These are phyloP conservation scores for Thalassarche chlororhynchos DNA, from an alignment of 2,113 vertebrate genomes.

Conservation along the genomic window DNA sequence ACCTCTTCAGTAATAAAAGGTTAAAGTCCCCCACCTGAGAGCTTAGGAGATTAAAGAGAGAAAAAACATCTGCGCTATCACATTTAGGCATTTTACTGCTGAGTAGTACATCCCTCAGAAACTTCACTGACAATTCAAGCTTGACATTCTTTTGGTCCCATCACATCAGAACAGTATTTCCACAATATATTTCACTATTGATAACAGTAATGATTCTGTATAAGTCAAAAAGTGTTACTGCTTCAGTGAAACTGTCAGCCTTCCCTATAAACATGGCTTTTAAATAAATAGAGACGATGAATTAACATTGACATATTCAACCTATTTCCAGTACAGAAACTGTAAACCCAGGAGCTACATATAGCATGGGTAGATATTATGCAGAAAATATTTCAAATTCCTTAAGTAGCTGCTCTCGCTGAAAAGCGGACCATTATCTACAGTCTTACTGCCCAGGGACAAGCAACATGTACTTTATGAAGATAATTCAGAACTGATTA, in stretches of 20 bases:
- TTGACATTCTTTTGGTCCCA: not conserved
- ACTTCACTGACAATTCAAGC: not conserved
- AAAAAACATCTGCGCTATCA: not conserved
- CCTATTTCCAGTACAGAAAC: not conserved
- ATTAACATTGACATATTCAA: not conserved
- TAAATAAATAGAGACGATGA: not conserved
- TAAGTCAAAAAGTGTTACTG: conserved; percentile 5
- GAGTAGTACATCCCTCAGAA: not conserved
- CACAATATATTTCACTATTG: not conserved
- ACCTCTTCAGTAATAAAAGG: not conserved
- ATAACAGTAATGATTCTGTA: not conserved
- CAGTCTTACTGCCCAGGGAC: not conserved
- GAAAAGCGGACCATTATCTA: not conserved
- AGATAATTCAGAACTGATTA: not conserved
- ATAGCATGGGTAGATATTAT: not conserved
- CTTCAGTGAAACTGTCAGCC: not conserved
- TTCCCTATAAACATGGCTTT: not conserved
- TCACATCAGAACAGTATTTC: not conserved
- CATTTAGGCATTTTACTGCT: not conserved
- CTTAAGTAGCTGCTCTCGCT: not conserved
- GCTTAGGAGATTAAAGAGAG: not conserved
- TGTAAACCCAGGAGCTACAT: not conserved
- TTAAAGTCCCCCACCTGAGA: not conserved
- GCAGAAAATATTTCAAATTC: conserved; percentile 10
- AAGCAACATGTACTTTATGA: not conserved